These are phyloP conservation scores for Pipa parva DNA, from an alignment of 2,113 vertebrate genomes.

Conservation along the genomic window DNA sequence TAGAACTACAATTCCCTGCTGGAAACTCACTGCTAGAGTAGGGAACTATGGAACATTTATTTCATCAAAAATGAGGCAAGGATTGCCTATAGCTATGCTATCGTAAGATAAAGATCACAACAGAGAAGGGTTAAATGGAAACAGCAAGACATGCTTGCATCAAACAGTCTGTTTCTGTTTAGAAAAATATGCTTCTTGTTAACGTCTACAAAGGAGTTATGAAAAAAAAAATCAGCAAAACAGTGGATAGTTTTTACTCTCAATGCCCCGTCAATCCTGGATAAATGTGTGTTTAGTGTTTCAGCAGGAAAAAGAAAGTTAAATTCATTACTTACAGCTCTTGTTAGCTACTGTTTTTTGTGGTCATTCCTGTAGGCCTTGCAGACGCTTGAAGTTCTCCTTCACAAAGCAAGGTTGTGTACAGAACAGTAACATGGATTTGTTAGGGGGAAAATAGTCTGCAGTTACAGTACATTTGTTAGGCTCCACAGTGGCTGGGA, in stretches of 20 bases:
- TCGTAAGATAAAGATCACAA: no score
- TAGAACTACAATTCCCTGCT: no score
- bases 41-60: no score
- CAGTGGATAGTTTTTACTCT: constrained; percentile 1
- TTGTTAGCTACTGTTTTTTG: constrained; percentile 27
- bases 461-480: constrained; percentile 25
- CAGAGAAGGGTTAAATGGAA: not conserved
- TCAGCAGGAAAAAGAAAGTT: constrained; percentile 12
- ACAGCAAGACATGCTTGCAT: not conserved
- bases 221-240: not conserved
- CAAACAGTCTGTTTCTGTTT: constrained; percentile 5
- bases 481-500: constrained; percentile 28
- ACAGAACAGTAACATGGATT: constrained; percentile 7
- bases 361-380: constrained; percentile 21
- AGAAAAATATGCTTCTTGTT: constrained; percentile 19
- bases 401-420: constrained; percentile 20
- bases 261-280: constrained; percentile 13
- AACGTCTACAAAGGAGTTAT: not conserved
- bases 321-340: constrained; percentile 18
- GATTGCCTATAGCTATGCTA: no score
- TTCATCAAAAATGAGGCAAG: no score
- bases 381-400: constrained; percentile 29
- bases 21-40: no score
- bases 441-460: constrained; percentile 18
- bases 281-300: constrained; percentile 18